These are phyloP conservation scores for Nycticebus coucang DNA, from an alignment of 2,113 vertebrate genomes.

Conservation along the genomic window DNA sequence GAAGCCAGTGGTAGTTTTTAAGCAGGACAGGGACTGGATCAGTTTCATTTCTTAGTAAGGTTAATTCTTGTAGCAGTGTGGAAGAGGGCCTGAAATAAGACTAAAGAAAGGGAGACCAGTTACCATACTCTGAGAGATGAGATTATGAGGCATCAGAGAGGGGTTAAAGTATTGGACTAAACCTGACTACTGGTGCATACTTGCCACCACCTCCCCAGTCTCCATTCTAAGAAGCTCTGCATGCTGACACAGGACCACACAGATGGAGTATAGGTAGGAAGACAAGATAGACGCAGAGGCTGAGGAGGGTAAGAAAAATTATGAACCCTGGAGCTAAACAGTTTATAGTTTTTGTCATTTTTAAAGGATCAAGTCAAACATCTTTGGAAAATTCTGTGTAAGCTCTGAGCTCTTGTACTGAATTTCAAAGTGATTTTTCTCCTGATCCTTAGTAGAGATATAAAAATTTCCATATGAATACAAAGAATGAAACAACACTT, in stretches of 20 bases:
- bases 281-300: conserved; percentile 27
- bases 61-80: conserved; percentile 18
- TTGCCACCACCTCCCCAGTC: conserved; percentile 56
- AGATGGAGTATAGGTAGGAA: conserved; percentile 62
- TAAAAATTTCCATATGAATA: conserved; percentile 98
- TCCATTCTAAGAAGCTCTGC: conserved; percentile 71
- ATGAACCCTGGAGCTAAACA: conserved; percentile 83
- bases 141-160: neutral
- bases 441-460: conserved; percentile 90
- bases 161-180: neutral
- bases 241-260: conserved; percentile 79
- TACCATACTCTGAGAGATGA: conserved; percentile 32
- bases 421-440: conserved; percentile 86
- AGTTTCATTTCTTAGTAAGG: conserved; percentile 45
- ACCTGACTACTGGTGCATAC: conserved; percentile 46
- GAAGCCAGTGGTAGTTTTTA: conserved; percentile 27
- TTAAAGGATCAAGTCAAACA: conserved; percentile 87
- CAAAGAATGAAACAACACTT: conserved; percentile 94
- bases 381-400: conserved; percentile 87
- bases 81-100: conserved; percentile 2
- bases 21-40: conserved; percentile 21
- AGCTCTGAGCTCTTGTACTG: conserved; percentile 85
- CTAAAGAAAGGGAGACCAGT: conserved; percentile 26
- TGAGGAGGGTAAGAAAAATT: conserved; percentile 82
- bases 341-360: conserved; percentile 84